phyloP scores from a whole-genome alignment of 2,797 vertebrate species.

The Phataginus tricuspis region DNA sequence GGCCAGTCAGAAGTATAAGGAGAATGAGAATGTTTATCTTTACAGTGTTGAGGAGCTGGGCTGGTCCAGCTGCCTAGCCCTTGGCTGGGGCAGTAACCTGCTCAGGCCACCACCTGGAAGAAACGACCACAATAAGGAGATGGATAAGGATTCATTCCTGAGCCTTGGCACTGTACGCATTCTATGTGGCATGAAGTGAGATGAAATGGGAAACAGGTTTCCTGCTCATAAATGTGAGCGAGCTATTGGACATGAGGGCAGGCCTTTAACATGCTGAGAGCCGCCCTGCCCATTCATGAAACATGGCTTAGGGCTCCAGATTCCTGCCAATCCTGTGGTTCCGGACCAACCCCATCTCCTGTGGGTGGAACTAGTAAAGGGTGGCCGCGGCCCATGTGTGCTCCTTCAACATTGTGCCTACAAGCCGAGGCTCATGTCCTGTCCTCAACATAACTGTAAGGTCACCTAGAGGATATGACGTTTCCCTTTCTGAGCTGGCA shows the following conservation, averaged over 20 bases:
- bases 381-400: accelerated
- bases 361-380: neutral
- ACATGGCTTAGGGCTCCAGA: neutral
- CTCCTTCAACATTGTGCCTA: accelerated
- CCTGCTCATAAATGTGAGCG: neutral
- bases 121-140: neutral
- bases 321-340: neutral
- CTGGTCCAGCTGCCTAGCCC: neutral
- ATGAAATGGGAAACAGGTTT: neutral
- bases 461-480: neutral
- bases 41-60: neutral
- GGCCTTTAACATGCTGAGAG: neutral
- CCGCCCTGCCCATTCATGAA: neutral
- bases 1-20: neutral
- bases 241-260: neutral
- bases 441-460: neutral
- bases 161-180: neutral
- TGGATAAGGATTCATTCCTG: accelerated
- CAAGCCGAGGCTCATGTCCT: neutral
- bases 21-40: neutral
- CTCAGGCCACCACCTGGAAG: neutral
- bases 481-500: neutral
- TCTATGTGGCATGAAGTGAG: neutral
- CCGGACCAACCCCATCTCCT: neutral
- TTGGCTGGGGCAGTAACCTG: neutral